These are phyloP conservation scores for Sarcophaga carnaria DNA, from an alignment of 2,888 invertebrate genomes.

Conservation along the genomic window DNA sequence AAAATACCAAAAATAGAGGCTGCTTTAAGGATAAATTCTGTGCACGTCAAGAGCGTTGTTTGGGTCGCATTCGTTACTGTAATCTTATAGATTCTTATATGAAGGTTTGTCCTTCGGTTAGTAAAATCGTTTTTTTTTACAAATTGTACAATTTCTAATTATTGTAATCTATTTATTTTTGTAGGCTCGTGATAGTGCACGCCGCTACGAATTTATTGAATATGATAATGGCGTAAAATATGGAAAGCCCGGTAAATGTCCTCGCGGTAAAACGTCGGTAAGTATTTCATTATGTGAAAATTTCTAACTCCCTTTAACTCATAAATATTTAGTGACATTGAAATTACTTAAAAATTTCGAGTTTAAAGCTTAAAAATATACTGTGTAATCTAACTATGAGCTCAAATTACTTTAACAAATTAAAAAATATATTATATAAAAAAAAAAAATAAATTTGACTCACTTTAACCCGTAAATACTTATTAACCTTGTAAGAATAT, in stretches of 20 bases:
- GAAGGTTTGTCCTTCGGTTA: constrained; percentile 91
- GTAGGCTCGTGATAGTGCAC: constrained; percentile 77
- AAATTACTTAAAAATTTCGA: not conserved
- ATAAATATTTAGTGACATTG: not conserved
- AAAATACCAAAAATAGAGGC: constrained; percentile 86
- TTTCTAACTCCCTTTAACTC: not conserved
- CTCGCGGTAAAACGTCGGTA: constrained; percentile 84
- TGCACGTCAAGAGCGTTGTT: constrained; percentile 86
- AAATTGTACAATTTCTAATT: not conserved
- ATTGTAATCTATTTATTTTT: constrained; percentile 4
- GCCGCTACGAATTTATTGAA: constrained; percentile 92
- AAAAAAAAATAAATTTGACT: too few relatives aligned
- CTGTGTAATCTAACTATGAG: too few relatives aligned
- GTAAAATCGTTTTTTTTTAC: constrained; percentile 74
- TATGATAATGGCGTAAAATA: constrained; percentile 89
- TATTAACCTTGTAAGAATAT: too few relatives aligned
- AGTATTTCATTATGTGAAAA: not conserved
- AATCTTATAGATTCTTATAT: constrained; percentile 92
- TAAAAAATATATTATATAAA: too few relatives aligned
- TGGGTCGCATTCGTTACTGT: constrained; percentile 89
- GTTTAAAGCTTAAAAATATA: too few relatives aligned
- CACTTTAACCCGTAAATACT: too few relatives aligned
- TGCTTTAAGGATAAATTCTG: constrained; percentile 90
- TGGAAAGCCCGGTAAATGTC: constrained; percentile 85
- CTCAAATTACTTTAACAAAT: too few relatives aligned